Evolutionary conservation across 1,140 invertebrate species (phyloP).

Genomic region (Wiebesia pumilae): DNA sequence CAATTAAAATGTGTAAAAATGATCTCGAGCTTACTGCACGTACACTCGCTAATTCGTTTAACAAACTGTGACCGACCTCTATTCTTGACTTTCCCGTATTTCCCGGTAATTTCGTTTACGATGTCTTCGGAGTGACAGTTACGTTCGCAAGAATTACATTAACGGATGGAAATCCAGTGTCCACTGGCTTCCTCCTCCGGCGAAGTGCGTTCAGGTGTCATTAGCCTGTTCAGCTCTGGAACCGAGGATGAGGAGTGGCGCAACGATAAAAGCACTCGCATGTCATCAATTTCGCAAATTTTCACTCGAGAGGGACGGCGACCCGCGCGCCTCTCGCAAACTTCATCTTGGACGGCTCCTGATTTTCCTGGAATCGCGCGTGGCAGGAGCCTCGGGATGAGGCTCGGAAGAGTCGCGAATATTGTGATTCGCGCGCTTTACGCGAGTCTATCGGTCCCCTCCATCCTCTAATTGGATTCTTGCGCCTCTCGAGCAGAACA

Average conservation of each 20-base stretch:
- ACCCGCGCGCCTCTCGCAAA: not conserved
- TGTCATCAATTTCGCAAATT: too few relatives aligned
- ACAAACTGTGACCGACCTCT: not conserved
- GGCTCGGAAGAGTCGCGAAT: too few relatives aligned
- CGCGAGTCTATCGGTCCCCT: not conserved
- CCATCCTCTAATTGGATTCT: conserved; percentile 23
- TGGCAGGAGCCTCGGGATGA: not conserved
- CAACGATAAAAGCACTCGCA: not conserved
- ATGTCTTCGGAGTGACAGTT: not conserved
- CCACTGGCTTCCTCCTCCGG: not conserved
- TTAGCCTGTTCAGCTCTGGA: not conserved
- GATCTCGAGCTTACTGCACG: not conserved
- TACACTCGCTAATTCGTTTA: not conserved
- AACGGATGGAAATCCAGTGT: not conserved
- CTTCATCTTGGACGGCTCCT: not conserved
- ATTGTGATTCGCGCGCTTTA: not conserved
- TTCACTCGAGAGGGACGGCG: not conserved
- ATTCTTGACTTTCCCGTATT: not conserved
- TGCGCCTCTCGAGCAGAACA: conserved; percentile 16
- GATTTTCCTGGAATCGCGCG: not conserved
- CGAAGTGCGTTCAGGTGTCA: not conserved
- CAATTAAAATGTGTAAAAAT: not conserved
- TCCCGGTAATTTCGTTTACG: not conserved
- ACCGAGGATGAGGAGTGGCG: not conserved
- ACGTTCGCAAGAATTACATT: not conserved